phyloP scores from a whole-genome alignment of 2,797 vertebrate genomes.

The Phrynocephalus vlangalii region DNA sequence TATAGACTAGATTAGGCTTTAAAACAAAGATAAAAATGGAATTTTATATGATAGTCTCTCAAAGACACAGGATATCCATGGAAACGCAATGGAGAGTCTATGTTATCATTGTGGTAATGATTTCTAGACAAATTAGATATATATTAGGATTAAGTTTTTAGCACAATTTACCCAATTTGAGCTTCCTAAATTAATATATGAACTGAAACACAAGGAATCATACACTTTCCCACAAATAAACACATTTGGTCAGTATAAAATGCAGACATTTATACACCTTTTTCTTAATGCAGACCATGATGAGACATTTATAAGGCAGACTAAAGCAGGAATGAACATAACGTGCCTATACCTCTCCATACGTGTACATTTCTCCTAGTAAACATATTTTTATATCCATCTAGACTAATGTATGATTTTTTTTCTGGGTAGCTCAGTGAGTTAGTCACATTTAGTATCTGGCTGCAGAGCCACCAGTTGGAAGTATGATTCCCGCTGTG shows the following conservation, averaged over 20 bases:
- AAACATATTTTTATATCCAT: neutral
- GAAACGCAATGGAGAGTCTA: neutral
- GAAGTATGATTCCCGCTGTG: too few species aligned
- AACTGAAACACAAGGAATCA: neutral
- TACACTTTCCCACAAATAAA: neutral
- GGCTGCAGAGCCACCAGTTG: too few species aligned
- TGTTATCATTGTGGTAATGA: neutral
- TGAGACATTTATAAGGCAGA: neutral
- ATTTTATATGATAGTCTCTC: neutral
- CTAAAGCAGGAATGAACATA: too few species aligned
- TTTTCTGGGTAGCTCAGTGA: too few species aligned
- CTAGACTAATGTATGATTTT: neutral
- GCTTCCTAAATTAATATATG: neutral
- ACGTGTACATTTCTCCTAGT: neutral
- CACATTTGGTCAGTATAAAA: neutral
- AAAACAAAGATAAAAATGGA: neutral
- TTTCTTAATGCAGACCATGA: neutral
- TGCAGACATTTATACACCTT: too few species aligned
- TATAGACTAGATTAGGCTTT: neutral
- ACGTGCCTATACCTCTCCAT: neutral
- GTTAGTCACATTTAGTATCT: too few species aligned
- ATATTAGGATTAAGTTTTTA: neutral
- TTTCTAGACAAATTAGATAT: neutral
- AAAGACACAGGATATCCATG: neutral
- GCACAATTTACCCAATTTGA: neutral